Conservation (phyloP, 2,888 invertebrate species). For the Idaea aversata region DNA sequence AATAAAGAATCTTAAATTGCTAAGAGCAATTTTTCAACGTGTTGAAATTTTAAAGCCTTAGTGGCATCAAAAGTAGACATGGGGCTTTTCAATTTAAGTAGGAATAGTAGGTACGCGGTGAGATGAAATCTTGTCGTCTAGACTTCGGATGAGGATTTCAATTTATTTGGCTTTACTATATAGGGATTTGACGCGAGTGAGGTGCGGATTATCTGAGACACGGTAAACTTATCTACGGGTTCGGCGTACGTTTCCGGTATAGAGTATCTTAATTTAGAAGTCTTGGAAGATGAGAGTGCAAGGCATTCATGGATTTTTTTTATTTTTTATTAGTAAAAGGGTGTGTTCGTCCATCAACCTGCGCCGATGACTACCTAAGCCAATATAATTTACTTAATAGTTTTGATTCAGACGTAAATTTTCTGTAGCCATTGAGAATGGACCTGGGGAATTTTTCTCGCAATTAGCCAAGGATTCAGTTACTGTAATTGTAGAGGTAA, state of each 20-base stretch:
- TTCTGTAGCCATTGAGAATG: too few relatives aligned
- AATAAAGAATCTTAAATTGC: neutral
- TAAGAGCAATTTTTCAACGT: neutral
- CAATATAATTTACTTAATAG: too few relatives aligned
- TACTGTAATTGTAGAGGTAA: neutral
- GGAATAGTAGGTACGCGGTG: slow-evolving; percentile 17
- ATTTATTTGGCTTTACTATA: slow-evolving; percentile 3
- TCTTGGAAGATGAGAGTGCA: neutral
- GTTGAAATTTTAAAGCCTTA: slow-evolving; percentile 51
- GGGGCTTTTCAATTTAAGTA: slow-evolving; percentile 56
- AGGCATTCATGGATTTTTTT: neutral
- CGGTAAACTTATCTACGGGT: too few relatives aligned
- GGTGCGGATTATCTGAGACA: neutral
- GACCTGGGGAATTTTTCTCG: too few relatives aligned
- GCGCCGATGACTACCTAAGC: too few relatives aligned
- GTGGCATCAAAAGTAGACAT: slow-evolving; percentile 30
- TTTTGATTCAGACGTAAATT: too few relatives aligned
- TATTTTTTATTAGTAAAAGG: too few relatives aligned
- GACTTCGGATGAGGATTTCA: slow-evolving; percentile 6
- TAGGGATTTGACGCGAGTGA: slow-evolving; percentile 2
- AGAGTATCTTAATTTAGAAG: neutral
- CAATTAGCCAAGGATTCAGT: neutral
- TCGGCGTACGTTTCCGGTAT: too few relatives aligned
- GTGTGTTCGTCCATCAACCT: too few relatives aligned
- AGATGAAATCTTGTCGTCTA: slow-evolving; percentile 2